phyloP scores from a whole-genome alignment of 64 coral and sea anemone genomes.

The Montipora cactus region DNA sequence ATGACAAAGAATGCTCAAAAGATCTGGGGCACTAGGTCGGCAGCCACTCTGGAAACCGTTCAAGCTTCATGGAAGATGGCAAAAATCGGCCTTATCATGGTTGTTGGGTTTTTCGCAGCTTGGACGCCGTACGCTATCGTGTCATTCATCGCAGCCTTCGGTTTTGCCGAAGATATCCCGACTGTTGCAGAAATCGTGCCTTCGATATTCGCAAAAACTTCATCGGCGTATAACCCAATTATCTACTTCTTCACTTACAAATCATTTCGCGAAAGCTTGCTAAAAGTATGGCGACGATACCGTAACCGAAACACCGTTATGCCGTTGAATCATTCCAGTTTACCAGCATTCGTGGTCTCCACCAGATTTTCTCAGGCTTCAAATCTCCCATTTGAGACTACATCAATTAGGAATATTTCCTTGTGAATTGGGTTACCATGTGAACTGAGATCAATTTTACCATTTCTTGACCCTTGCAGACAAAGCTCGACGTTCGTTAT shows the following conservation, averaged over 20 bases:
- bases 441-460: no score
- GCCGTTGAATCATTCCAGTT: not conserved
- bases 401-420: not conserved
- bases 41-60: constrained; percentile 46
- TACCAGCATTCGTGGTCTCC: not conserved
- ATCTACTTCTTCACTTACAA: constrained; percentile 84
- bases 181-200: constrained; percentile 22
- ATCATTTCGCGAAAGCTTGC: constrained; percentile 59
- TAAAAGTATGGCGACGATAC: constrained; percentile 20
- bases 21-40: constrained; percentile 53
- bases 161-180: not conserved
- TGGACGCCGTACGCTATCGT: constrained; percentile 79
- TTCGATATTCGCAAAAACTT: constrained; percentile 67
- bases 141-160: constrained; percentile 55
- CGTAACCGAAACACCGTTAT: constrained; percentile 6
- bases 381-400: not conserved
- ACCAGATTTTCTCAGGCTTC: not conserved
- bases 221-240: constrained; percentile 66
- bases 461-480: no score
- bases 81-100: constrained; percentile 28
- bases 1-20: constrained; percentile 64
- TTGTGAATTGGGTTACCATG: not conserved
- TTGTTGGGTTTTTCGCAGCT: constrained; percentile 54
- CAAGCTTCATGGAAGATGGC: constrained; percentile 55
- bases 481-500: no score